Base-by-base conservation (phyloP, 2,888 invertebrate genomes). In the Chrysomela aeneicollis region DNA sequence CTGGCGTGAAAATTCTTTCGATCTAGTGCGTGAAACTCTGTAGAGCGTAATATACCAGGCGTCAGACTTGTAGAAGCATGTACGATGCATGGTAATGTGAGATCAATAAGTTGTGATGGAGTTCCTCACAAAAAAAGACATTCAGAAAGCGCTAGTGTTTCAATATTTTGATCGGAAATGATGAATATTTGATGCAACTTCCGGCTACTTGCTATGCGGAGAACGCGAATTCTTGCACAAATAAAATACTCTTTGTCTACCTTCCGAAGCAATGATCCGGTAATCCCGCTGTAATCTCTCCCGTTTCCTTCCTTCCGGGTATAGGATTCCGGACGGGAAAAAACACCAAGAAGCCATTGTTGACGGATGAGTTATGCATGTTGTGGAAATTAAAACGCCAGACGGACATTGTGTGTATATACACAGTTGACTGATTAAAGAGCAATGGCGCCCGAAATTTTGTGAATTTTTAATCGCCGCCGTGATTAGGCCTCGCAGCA, bases 381-480 rank as follows among this genome's bases (percentile, higher is more conserved):
- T 52, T 57, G 58, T 12, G 42, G 35, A 63, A 63, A 63, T 63
- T 52, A 58, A 63, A 63, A 63, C 63, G 42, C 42, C 8, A 42
- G 42, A 42, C 42, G 42, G n/a, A 42, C 42, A 42, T 42, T 42
- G 42, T 42, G 42, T 42, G 42, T 42, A n/a, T n/a, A n/a, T n/a
- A 42, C 15, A 42, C 42, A 15, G 42, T 42, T 42, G 42, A 42
- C 15, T 42, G 42, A 42, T 42, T 42, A 42, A 42, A 42, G 42
- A n/a, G 42, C 42, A 42, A 42, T 42, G 42, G 42, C 42, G 42
- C n/a, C 42, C 42, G 42, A 63, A 64, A 64, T 62, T 69, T 63
- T 63, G 71, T 73, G 74, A 73, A 74, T 74, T 73, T 74, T 73
- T 73, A 73, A 74, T 74, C 74, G 73, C 64, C 60, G 66, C 67